Evolutionary conservation across 2,113 vertebrate species (phyloP).

Genomic region (Machaerirhynchus nigripectus): DNA sequence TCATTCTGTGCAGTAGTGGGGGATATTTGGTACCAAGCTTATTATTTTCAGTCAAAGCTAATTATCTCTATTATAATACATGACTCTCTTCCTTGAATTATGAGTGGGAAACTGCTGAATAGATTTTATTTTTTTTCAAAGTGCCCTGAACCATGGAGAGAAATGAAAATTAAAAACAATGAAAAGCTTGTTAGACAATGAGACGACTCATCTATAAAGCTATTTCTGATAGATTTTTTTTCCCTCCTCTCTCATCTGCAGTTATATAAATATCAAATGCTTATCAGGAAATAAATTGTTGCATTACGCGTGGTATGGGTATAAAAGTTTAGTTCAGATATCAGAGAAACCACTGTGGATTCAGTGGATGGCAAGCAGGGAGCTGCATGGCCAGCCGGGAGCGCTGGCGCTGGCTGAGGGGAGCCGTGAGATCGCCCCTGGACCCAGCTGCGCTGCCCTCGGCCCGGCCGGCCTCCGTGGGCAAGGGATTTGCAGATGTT

Average conservation of each 20-base stretch:
- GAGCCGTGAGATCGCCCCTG: background rate
- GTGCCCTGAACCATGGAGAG: conserved; percentile 70
- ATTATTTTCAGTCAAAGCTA: conserved; percentile 76
- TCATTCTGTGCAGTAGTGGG: conserved; percentile 63
- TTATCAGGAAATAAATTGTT: conserved; percentile 41
- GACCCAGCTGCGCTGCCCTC: background rate
- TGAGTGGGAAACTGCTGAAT: conserved; percentile 79
- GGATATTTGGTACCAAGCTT: conserved; percentile 67
- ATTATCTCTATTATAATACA: conserved; percentile 78
- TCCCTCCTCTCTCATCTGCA: background rate
- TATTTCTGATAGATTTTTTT: conserved; percentile 58
- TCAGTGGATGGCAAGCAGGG: background rate
- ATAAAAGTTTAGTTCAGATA: background rate
- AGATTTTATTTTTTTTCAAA: conserved; percentile 60
- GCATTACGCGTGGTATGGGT: background rate
- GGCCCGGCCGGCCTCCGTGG: background rate
- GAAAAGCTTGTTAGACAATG: conserved; percentile 73
- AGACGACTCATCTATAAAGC: conserved; percentile 68
- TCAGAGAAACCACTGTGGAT: background rate
- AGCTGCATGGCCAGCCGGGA: accelerated
- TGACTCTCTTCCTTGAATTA: conserved; percentile 77
- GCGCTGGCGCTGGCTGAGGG: background rate
- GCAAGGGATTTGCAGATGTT: background rate
- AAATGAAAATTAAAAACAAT: conserved; percentile 75
- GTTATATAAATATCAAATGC: conserved; percentile 65